Percentiles rank a stretch among this genome's conserved stretches.
These are phyloP conservation scores for Toxotes chatareus DNA, from an alignment of 2,113 vertebrate species.

Conservation along the genomic window DNA sequence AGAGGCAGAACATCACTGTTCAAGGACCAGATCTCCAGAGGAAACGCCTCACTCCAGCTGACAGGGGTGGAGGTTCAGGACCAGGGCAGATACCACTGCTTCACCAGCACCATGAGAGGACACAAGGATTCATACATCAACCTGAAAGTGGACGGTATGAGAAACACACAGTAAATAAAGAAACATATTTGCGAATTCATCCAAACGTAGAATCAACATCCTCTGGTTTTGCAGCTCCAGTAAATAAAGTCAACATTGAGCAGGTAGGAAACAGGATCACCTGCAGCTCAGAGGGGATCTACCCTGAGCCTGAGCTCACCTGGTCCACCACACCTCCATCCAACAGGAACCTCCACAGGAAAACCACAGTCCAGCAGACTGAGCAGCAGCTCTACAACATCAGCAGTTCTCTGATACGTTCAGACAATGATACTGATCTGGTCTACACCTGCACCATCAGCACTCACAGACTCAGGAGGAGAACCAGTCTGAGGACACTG, in stretches of 20 bases:
- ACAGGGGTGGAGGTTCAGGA: conserved; percentile 59
- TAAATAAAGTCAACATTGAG: conserved; percentile 47
- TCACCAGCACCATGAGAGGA: not conserved
- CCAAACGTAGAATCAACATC: conserved; percentile 52
- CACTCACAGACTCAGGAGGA: not conserved
- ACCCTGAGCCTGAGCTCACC: conserved; percentile 67
- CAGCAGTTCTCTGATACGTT: conserved; percentile 39
- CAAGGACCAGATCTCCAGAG: conserved; percentile 20
- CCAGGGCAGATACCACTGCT: conserved; percentile 75
- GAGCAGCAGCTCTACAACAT: conserved; percentile 63
- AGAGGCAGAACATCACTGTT: conserved; percentile 74
- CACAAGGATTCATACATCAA: conserved; percentile 14
- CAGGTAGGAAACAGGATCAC: conserved; percentile 30
- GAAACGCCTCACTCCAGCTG: conserved; percentile 37
- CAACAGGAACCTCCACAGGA: not conserved
- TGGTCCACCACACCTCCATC: conserved; percentile 23
- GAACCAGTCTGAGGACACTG: conserved; percentile 14
- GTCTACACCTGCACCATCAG: conserved; percentile 60
- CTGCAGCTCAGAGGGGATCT: conserved; percentile 70
- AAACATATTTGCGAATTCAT: not conserved
- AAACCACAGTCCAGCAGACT: not conserved
- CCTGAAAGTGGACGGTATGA: conserved; percentile 65
- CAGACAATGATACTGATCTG: not conserved
- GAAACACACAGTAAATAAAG: not conserved
- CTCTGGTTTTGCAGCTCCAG: conserved; percentile 58